Conservation (phyloP, 2,113 vertebrate species). For the Galbula dea region DNA sequence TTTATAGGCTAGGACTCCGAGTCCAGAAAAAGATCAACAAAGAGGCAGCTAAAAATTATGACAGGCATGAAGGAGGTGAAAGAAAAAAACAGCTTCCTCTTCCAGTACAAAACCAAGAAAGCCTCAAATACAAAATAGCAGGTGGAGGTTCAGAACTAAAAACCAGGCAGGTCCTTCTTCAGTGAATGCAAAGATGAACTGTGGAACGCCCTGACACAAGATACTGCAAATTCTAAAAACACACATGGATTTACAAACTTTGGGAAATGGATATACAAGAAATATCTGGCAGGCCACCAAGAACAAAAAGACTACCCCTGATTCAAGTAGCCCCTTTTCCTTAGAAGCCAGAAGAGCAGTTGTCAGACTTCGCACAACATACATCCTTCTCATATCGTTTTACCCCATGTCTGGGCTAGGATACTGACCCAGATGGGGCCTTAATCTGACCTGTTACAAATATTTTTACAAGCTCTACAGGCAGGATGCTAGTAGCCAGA, state of each 20-base stretch:
- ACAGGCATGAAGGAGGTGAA: not conserved
- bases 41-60: not conserved
- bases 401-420: not conserved
- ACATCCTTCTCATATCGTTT: fast-evolving
- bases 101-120: not conserved
- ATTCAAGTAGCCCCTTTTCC: not conserved
- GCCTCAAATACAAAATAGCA: not conserved
- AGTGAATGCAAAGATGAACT: not conserved
- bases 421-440: not conserved
- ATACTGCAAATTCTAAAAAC: fast-evolving
- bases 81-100: not conserved
- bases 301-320: not conserved
- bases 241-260: not conserved
- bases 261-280: not conserved
- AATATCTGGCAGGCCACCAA: not conserved
- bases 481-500: not conserved
- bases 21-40: not conserved
- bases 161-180: not conserved
- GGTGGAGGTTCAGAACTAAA: not conserved
- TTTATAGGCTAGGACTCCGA: not conserved
- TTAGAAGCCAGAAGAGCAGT: not conserved
- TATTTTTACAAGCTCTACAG: not conserved
- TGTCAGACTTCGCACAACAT: not conserved
- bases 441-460: not conserved
- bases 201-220: not conserved